Evolutionary conservation across 2,888 invertebrate species (phyloP), one percentile per base, ranked within the genome.

Genomic region (Gibbula magus): DNA sequence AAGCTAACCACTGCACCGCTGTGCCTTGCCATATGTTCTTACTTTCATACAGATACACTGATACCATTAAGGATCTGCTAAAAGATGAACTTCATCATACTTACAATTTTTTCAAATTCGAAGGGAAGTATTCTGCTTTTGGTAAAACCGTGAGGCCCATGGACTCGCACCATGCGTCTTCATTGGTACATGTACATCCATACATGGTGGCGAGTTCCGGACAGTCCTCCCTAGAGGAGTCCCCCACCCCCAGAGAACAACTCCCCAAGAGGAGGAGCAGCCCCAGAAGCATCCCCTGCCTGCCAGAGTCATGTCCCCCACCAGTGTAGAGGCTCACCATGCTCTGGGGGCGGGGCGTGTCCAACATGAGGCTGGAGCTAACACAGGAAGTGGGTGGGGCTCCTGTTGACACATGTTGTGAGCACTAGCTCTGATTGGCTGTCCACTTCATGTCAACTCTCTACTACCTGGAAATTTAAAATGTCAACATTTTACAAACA

Each of bases 361-460:
- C 32, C 82, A 73, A 77, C 83, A 83, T 45, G 45, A 22, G 54
- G 78, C 39, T 79, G 51, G 25, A 82, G 73, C 53, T 81, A 80
- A 8, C 78, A 35, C 10, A 53, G 56, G 81, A 81, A 85, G n/a
- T 67, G 79, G 39, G 32, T 13, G 7, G 74, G 29, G 61, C 83
- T 45, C 45, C 45, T 45, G 45, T 10, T 10, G 45, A 45, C 45
- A 45, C 45, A 45, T 45, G 45, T 13, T 45, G 4, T 45, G 45
- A 45, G 82, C 1, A 66, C 80, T 61, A 77, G 67, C 56, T 56
- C 85, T 85, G 29, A 25, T 22, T 25, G 61, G 61, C 4, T 29
- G 18, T 13, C 29, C 29, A 29, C 29, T 16, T 61, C 61, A 25
- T 16, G 29, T 29, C 29, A 25, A 13, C 29, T 25, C 61, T 61